Conservation (phyloP, 1,140 invertebrate species). For the Drosophila navojoa region DNA sequence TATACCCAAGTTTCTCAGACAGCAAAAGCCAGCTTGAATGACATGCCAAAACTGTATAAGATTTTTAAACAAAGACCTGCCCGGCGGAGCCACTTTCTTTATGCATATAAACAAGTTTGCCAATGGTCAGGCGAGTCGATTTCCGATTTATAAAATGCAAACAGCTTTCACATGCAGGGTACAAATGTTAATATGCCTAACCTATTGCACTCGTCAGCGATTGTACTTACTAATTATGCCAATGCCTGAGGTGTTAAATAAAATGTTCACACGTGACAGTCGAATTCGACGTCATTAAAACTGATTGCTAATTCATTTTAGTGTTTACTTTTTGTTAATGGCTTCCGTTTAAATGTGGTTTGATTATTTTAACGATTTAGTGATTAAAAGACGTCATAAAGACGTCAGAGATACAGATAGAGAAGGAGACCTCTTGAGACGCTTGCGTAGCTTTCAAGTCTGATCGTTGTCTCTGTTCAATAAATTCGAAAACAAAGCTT, state of each 20-base stretch:
- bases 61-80: not conserved
- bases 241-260: conserved; percentile 10
- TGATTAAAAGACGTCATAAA: not conserved
- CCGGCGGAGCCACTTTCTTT: too few relatives aligned
- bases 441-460: conserved; percentile 9
- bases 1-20: too few relatives aligned
- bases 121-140: too few relatives aligned
- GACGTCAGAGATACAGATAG: not conserved
- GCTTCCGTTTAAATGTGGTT: not conserved
- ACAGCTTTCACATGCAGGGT: not conserved
- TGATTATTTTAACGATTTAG: conserved; percentile 12
- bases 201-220: not conserved
- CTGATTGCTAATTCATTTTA: conserved; percentile 30
- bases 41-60: too few relatives aligned
- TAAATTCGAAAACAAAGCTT: conserved; percentile 26
- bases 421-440: not conserved
- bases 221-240: conserved; percentile 11
- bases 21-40: too few relatives aligned
- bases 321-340: conserved; percentile 5
- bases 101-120: too few relatives aligned
- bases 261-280: conserved; percentile 37
- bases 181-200: not conserved
- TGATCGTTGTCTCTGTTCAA: conserved; percentile 21
- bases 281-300: conserved; percentile 32
- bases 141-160: too few relatives aligned